Base-by-base conservation (phyloP, 2,113 vertebrate genomes). In the Aptenodytes forsteri region DNA sequence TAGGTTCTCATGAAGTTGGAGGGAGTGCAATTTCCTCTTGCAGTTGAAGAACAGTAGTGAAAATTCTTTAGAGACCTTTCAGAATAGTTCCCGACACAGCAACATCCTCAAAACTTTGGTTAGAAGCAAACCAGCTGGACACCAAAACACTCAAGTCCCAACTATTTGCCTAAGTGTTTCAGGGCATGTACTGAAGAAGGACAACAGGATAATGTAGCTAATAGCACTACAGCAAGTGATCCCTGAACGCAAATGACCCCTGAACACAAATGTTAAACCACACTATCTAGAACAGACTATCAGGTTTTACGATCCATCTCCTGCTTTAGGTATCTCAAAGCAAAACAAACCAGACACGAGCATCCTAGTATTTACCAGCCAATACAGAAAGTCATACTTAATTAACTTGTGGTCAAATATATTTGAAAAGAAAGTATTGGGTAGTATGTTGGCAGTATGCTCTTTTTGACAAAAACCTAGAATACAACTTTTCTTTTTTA, bases 1-100 rank as follows among this genome's bases (percentile, higher is more conserved):
- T 90, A 89, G 52, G 72, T 38, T 89, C 55, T 94, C 92, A 82
- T 86, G 90, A 97, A 94, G 96, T 62, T 94, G 89, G 72, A 96
- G 78, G 42, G 66, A 95, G 66, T 23, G 62, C 50, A 90, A 90
- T 92, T 96, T 96, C 92, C 66, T 90, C 95, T 93, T 78, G 89
- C 65, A 87, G 87, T 96, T 93, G 93, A 65, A 97, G 95, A 92
- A 92, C 27, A 76, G 87, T 52, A 85, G 66, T 72, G 46, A 92
- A 96, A 97, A 73, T 85, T 79, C 66, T 88, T 93, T 93, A 96
- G 69, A 93, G 32, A 88, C 46, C 83, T 87, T 80, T 88, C 79
- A 64, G 76, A 97, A 42, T 47, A 90, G 93, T 55, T 83, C 75
- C 38, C 0, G 0, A 89, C 61, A 93, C 26, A 84, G 42, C 58